Percentiles rank a stretch among this genome's conserved stretches.
These are phyloP conservation scores for Helicolenus hilgendorfi DNA, from an alignment of 2,797 vertebrate genomes.

Conservation along the genomic window DNA sequence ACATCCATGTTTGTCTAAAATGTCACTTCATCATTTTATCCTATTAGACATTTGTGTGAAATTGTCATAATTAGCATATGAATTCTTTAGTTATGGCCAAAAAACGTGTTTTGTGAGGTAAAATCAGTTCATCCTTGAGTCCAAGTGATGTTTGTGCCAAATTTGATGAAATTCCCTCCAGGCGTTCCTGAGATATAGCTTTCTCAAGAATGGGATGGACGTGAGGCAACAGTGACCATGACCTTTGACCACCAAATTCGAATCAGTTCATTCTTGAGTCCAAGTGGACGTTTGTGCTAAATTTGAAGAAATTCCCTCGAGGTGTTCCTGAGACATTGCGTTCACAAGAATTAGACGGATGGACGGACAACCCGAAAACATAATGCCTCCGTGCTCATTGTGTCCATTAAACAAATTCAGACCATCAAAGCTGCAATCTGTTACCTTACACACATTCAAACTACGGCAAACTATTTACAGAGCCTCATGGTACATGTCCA, in stretches of 20 bases:
- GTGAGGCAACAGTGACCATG: too few relatives aligned
- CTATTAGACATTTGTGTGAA: not conserved
- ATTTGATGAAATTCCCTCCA: not conserved
- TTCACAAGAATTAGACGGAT: not conserved
- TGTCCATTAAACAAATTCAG: not conserved
- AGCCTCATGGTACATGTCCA: not conserved
- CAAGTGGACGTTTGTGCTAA: not conserved
- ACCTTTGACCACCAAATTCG: too few relatives aligned
- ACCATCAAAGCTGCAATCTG: not conserved
- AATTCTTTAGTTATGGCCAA: not conserved
- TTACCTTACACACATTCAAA: not conserved
- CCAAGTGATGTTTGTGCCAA: not conserved
- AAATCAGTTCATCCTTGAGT: not conserved
- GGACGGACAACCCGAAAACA: not conserved
- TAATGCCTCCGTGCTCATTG: too few relatives aligned
- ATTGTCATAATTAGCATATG: not conserved
- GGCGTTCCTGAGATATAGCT: accelerated
- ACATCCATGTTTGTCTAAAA: not conserved
- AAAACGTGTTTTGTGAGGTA: not conserved
- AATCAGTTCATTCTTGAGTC: not conserved
- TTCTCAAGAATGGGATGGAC: not conserved
- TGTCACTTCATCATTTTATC: not conserved
- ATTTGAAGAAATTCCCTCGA: not conserved
- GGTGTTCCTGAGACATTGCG: not conserved
- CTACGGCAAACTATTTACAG: not conserved